Percentiles rank a stretch among this genome's conserved stretches.
phyloP scores from a whole-genome alignment of 2,797 vertebrate genomes.

The Dipus sagitta region DNA sequence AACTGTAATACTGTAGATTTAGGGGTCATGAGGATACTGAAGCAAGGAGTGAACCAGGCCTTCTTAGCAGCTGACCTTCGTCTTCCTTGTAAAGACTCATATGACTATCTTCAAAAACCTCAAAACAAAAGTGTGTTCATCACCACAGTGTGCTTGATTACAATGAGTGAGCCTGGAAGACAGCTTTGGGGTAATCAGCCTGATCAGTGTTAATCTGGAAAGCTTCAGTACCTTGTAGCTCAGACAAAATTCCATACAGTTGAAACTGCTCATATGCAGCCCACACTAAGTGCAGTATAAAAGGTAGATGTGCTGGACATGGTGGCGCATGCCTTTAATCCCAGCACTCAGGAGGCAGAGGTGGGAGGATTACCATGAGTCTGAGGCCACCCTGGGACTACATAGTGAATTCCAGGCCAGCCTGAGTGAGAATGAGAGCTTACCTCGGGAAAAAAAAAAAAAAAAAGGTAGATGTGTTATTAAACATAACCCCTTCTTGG shows the following conservation, averaged over 20 bases:
- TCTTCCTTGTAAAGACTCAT: background rate
- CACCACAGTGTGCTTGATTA: slow-evolving; percentile 16
- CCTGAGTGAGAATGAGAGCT: too few relatives aligned
- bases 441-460: too few relatives aligned
- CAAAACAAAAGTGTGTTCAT: background rate
- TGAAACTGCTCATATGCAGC: background rate
- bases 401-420: too few relatives aligned
- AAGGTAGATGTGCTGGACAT: background rate
- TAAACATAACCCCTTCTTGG: background rate
- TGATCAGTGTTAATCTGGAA: background rate
- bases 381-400: too few relatives aligned
- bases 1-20: background rate
- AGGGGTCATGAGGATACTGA: background rate
- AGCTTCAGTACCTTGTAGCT: background rate
- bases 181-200: background rate
- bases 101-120: background rate
- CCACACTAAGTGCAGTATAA: background rate
- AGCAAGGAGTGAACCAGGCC: background rate
- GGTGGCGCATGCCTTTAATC: too few relatives aligned
- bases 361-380: too few relatives aligned
- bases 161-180: background rate
- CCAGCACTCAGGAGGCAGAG: too few relatives aligned
- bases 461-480: background rate
- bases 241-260: background rate
- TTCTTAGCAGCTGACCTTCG: background rate